Evolutionary conservation across 2,888 invertebrate species (phyloP).

Genomic region (Acleris laterana): DNA sequence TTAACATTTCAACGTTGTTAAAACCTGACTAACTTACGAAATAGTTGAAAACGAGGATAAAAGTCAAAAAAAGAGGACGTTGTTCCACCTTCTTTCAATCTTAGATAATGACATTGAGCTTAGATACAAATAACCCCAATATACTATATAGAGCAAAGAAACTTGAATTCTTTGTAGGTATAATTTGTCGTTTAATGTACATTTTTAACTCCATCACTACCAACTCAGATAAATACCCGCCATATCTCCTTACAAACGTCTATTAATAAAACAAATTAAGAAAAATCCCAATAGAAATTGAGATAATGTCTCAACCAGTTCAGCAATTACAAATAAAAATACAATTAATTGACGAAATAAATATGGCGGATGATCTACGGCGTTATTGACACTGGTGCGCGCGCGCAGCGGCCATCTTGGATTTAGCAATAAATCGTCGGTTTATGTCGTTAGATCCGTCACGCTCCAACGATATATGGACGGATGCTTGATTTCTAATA

Average conservation of each 20-base stretch:
- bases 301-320: conserved; percentile 39
- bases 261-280: conserved; percentile 9
- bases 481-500: conserved; percentile 45
- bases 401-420: conserved; percentile 76
- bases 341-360: conserved; percentile 68
- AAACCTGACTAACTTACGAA: no score
- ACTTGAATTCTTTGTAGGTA: no score
- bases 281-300: not conserved
- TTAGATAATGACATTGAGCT: no score
- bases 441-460: conserved; percentile 76
- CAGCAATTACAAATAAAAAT: conserved; percentile 58
- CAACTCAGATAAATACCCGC: not conserved
- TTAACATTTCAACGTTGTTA: no score
- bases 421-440: conserved; percentile 65
- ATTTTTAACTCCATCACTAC: not conserved
- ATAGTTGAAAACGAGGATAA: no score
- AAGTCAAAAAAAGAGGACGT: no score
- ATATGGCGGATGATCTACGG: conserved; percentile 78
- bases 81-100: no score
- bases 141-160: no score
- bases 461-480: conserved; percentile 56
- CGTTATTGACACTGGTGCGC: conserved; percentile 75
- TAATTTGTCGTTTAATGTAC: no score
- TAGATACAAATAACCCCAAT: no score
- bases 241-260: not conserved